These are phyloP conservation scores for Lepilemur septentrionalis DNA, from an alignment of 2,797 vertebrate genomes.

Conservation along the genomic window DNA sequence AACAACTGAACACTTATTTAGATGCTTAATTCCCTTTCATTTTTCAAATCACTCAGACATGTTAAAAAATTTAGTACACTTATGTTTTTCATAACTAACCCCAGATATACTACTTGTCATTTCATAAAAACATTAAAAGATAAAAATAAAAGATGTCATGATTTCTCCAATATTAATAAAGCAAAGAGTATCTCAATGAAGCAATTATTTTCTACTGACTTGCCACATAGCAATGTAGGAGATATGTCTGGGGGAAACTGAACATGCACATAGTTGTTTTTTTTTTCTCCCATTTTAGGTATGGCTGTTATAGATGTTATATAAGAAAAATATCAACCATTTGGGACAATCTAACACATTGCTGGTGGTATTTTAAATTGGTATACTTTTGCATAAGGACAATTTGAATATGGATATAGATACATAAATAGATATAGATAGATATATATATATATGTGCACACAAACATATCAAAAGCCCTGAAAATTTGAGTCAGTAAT, in stretches of 20 bases:
- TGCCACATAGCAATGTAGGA: not conserved
- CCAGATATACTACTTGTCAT: not conserved
- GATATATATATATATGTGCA: not conserved
- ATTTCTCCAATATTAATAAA: constrained; percentile 22
- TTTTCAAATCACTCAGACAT: not conserved
- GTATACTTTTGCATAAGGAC: not conserved
- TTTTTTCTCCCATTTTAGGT: not conserved
- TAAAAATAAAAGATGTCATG: constrained; percentile 28
- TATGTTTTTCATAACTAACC: not conserved
- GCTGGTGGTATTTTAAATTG: not conserved
- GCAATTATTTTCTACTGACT: not conserved
- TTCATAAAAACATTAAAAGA: not conserved
- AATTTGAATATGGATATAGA: not conserved
- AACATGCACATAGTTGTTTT: not conserved
- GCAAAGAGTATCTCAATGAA: not conserved
- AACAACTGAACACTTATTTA: not conserved
- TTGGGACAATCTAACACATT: not conserved
- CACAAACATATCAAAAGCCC: not conserved
- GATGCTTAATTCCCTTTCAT: not conserved
- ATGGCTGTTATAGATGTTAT: not conserved
- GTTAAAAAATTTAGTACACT: not conserved
- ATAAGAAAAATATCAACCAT: not conserved
- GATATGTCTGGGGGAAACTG: not conserved
- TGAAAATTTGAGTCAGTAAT: not conserved
- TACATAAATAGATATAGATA: not conserved